These are phyloP conservation scores for Byasa hedistus DNA, from an alignment of 2,888 invertebrate genomes.

Conservation along the genomic window DNA sequence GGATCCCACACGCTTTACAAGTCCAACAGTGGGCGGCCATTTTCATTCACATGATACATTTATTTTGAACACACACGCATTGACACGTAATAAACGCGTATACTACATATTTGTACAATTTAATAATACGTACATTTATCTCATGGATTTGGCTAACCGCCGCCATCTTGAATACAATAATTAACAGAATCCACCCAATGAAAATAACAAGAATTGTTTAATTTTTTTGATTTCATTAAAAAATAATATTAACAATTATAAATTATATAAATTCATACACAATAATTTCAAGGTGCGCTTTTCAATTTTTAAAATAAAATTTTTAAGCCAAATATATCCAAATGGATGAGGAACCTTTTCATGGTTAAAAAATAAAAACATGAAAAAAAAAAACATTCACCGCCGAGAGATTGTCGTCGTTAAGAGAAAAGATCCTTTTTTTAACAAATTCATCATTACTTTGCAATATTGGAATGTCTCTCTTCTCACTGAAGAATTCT, in stretches of 20 bases:
- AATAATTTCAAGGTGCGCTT: neutral
- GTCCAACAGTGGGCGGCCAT: neutral
- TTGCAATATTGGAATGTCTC: conserved; percentile 68
- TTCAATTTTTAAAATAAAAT: neutral
- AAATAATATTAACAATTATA: neutral
- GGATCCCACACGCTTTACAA: neutral
- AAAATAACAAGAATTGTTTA: conserved; percentile 17
- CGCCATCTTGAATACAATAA: conserved; percentile 4
- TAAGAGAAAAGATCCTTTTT: conserved; percentile 47
- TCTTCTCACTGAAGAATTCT: conserved; percentile 70
- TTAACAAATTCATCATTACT: conserved; percentile 39
- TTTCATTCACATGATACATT: conserved; percentile 1
- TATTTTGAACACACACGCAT: conserved; percentile 8
- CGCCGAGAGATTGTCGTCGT: conserved; percentile 68
- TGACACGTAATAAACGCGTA: conserved; percentile 6
- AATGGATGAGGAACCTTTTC: conserved; percentile 6
- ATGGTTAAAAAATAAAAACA: conserved; percentile 31
- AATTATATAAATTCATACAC: neutral
- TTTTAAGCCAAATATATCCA: conserved; percentile 23
- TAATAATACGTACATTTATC: conserved; percentile 22
- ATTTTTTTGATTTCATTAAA: neutral
- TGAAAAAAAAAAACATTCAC: conserved; percentile 43
- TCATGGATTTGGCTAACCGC: neutral
- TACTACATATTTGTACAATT: conserved; percentile 23
- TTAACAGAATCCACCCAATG: neutral